Conservation (phyloP, 64 coral and sea anemone species). For the Hydrozoanthus tunicans region DNA sequence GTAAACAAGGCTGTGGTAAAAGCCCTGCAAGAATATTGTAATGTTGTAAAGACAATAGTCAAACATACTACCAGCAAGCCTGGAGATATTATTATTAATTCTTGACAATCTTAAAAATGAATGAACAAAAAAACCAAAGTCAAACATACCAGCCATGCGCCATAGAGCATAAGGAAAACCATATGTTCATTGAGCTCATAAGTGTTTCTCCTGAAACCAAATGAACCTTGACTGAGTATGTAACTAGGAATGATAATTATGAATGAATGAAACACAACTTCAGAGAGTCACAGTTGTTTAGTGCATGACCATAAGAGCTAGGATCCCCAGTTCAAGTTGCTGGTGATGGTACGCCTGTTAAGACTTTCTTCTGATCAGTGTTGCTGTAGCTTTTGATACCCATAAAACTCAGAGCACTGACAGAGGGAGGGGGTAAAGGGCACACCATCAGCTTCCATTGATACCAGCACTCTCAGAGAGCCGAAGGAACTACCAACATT, state of each 20-base stretch:
- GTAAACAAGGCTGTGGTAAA: slow-evolving; percentile 67
- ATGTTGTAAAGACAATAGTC: background rate
- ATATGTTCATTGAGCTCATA: slow-evolving; percentile 72
- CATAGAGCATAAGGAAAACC: slow-evolving; percentile 77
- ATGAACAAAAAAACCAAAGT: background rate
- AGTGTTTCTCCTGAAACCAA: slow-evolving; percentile 61
- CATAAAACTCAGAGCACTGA: no score
- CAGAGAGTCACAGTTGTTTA: no score
- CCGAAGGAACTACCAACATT: no score
- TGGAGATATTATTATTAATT: background rate
- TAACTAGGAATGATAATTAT: background rate
- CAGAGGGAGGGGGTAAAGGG: no score
- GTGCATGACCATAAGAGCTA: no score
- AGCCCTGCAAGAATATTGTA: slow-evolving; percentile 60
- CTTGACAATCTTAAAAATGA: background rate
- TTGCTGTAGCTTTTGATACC: no score
- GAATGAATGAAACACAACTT: no score
- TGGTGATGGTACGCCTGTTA: no score
- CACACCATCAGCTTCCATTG: no score
- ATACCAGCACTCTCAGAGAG: no score
- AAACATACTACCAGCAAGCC: background rate
- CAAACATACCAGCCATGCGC: slow-evolving; percentile 86
- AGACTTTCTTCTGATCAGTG: no score
- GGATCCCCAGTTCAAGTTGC: no score
- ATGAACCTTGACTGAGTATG: background rate